Evolutionary conservation across 2,113 vertebrate species (phyloP).

Genomic region (Vombatus ursinus): DNA sequence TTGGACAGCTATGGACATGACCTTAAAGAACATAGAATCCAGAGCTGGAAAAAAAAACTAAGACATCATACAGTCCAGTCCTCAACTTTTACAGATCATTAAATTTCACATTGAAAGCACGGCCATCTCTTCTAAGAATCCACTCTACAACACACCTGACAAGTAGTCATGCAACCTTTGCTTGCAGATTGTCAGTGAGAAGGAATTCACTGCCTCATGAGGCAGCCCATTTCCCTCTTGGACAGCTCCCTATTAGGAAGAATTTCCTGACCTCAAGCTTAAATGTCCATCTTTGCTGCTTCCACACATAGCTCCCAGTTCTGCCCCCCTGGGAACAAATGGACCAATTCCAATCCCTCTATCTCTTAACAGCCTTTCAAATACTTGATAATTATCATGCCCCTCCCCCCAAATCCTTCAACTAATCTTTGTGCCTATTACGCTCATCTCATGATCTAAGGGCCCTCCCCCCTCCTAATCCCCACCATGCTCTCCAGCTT

Average conservation of each 20-base stretch:
- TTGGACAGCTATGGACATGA: neutral
- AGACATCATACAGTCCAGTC: neutral
- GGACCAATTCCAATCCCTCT: neutral
- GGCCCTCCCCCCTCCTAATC: neutral
- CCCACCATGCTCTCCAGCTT: neutral
- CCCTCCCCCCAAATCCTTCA: neutral
- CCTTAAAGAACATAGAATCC: neutral
- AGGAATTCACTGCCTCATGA: neutral
- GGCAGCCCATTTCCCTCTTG: no score
- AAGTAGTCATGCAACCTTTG: neutral
- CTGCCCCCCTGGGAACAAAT: neutral
- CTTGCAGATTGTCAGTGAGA: neutral
- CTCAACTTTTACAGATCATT: neutral
- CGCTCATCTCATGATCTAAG: neutral
- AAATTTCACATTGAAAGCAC: neutral
- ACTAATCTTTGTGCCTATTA: neutral
- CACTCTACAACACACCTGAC: neutral
- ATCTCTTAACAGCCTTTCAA: neutral
- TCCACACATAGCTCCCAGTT: neutral
- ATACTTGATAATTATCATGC: neutral
- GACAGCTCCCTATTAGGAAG: neutral
- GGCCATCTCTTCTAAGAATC: neutral
- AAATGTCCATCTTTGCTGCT: neutral
- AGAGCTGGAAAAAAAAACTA: neutral
- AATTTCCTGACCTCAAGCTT: neutral